phyloP scores from a whole-genome alignment of 2,113 vertebrate genomes.

The Grus americana region DNA sequence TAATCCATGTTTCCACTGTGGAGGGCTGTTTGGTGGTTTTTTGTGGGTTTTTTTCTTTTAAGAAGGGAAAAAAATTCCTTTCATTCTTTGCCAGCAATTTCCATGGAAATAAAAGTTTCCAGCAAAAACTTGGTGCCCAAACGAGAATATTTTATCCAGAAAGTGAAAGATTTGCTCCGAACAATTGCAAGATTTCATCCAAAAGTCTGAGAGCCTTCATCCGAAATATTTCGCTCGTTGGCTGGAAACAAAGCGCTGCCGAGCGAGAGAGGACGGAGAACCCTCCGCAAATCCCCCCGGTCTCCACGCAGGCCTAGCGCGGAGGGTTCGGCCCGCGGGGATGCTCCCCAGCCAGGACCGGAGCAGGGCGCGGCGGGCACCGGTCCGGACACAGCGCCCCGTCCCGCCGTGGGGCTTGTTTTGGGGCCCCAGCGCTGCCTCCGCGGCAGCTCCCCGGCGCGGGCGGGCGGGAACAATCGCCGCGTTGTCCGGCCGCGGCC shows the following conservation, averaged over 20 bases:
- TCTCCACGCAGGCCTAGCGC: background rate
- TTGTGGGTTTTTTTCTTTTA: background rate
- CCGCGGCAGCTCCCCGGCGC: background rate
- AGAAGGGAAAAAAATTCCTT: constrained; percentile 9
- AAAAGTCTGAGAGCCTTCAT: constrained; percentile 2
- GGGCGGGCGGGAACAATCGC: background rate
- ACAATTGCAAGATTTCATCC: constrained; percentile 44
- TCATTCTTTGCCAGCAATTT: constrained; percentile 63
- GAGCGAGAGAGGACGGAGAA: background rate
- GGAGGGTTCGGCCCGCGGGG: background rate
- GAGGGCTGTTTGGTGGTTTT: background rate
- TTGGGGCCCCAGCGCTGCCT: background rate
- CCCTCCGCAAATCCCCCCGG: too few relatives aligned
- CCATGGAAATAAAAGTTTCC: constrained; percentile 61
- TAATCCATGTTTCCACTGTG: constrained; percentile 35
- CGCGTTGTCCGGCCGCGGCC: background rate
- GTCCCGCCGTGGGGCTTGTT: background rate
- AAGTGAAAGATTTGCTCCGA: constrained; percentile 36
- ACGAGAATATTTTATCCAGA: constrained; percentile 16
- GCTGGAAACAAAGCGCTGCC: background rate
- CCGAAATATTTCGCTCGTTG: background rate
- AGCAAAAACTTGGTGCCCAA: constrained; percentile 8
- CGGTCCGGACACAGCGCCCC: background rate
- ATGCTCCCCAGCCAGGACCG: background rate
- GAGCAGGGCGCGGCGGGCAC: background rate